These are phyloP conservation scores for Neogale vison DNA, from an alignment of 2,113 vertebrate genomes.

Conservation along the genomic window DNA sequence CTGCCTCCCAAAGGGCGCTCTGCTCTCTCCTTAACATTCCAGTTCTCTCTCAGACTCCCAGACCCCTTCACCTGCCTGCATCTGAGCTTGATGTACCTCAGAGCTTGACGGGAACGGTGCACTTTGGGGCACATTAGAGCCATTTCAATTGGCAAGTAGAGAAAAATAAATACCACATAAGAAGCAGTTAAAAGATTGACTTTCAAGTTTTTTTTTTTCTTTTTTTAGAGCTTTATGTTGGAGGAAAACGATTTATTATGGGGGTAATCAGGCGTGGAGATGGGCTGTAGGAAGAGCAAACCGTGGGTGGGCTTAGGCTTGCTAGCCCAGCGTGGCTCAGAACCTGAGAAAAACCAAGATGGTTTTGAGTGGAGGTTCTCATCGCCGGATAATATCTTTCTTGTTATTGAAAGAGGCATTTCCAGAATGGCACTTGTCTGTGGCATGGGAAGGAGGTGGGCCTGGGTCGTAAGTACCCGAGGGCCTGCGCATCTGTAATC, in stretches of 20 bases:
- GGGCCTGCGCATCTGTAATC: neutral
- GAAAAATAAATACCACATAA: conserved; percentile 8
- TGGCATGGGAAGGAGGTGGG: neutral
- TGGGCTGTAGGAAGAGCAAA: neutral
- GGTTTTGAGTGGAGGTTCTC: neutral
- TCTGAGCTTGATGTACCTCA: neutral
- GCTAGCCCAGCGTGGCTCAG: neutral
- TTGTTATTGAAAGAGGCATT: neutral
- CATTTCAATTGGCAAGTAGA: neutral
- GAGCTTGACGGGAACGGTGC: neutral
- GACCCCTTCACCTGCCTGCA: neutral
- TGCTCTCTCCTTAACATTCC: neutral
- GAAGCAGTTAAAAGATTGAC: fast-evolving
- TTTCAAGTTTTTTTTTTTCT: neutral
- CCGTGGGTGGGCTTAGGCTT: neutral
- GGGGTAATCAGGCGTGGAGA: neutral
- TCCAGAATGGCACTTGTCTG: neutral
- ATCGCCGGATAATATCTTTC: neutral
- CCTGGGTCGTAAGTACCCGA: neutral
- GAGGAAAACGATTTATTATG: neutral
- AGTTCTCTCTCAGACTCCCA: neutral
- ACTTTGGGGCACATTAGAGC: neutral
- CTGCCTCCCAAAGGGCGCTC: fast-evolving
- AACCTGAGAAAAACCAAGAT: neutral
- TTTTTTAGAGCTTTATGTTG: neutral